Percentiles rank a stretch among this genome's conserved stretches.
Conservation (phyloP, 2,888 invertebrate genomes). For the Drosophila sordidula region DNA sequence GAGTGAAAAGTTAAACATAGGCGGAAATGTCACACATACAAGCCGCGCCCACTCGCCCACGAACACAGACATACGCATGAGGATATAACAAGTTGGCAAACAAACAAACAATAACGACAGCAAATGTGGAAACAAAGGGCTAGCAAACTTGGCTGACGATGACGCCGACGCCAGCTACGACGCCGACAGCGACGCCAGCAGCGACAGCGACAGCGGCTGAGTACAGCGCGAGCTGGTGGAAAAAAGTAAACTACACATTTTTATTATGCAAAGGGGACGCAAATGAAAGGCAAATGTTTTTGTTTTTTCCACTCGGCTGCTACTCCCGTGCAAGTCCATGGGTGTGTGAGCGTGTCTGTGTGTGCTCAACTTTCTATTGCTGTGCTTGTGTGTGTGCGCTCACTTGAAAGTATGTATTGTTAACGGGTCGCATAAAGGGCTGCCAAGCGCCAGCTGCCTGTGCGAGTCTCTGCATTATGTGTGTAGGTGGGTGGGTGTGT, state of each 20-base stretch:
- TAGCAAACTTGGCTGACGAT: conserved; percentile 63
- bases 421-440: conserved; percentile 67
- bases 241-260: conserved; percentile 76
- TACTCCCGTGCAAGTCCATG: conserved; percentile 19
- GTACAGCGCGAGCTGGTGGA: conserved; percentile 17
- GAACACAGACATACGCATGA: conserved; percentile 26
- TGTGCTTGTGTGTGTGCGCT: conserved; percentile 52
- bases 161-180: conserved; percentile 21
- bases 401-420: conserved; percentile 77
- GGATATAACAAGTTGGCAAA: conserved; percentile 63
- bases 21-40: conserved; percentile 77
- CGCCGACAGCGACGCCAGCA: conserved; percentile 7
- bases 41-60: conserved; percentile 55
- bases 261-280: conserved; percentile 79
- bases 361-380: conserved; percentile 13
- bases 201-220: conserved; percentile 25
- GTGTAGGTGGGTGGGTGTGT: conserved; percentile 27
- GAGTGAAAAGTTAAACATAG: conserved; percentile 78
- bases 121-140: conserved; percentile 75
- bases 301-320: conserved; percentile 65
- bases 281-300: conserved; percentile 80
- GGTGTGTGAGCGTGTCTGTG: conserved; percentile 21
- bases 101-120: conserved; percentile 74
- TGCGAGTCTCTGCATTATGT: conserved; percentile 12
- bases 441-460: conserved; percentile 44